Conservation (phyloP, 2,113 vertebrate species). For the Megaptera novaeangliae region DNA sequence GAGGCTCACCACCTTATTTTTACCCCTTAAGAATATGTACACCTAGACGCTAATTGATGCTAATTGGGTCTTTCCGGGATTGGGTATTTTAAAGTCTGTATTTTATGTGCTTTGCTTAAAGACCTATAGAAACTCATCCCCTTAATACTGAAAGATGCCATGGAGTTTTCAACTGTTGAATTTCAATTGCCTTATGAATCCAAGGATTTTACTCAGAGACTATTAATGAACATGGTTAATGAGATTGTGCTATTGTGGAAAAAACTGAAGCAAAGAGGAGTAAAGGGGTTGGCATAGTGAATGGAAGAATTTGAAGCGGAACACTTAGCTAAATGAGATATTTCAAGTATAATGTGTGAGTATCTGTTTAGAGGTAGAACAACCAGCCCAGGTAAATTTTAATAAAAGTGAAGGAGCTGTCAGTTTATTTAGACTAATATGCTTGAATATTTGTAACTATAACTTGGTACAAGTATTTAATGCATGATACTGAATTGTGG, state of each 20-base stretch:
- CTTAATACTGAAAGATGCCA: neutral
- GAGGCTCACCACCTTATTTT: neutral
- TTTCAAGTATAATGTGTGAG: neutral
- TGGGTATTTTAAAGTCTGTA: neutral
- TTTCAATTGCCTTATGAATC: slow-evolving; percentile 10
- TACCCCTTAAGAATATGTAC: neutral
- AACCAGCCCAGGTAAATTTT: neutral
- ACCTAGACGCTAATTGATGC: neutral
- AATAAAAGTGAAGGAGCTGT: neutral
- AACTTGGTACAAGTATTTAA: neutral
- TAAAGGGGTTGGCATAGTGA: neutral
- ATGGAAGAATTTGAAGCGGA: neutral
- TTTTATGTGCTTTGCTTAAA: neutral
- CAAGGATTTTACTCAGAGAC: neutral
- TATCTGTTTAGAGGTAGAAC: neutral
- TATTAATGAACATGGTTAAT: neutral
- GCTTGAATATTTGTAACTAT: neutral
- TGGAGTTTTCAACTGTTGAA: neutral
- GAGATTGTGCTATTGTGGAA: neutral
- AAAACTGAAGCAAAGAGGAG: neutral
- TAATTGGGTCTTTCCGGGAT: neutral
- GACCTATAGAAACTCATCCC: neutral
- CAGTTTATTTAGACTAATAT: neutral
- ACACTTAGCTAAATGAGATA: neutral
- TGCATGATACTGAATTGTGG: neutral